Evolutionary conservation across 2,888 invertebrate species (phyloP).

Genomic region (Pollenia labialis): DNA sequence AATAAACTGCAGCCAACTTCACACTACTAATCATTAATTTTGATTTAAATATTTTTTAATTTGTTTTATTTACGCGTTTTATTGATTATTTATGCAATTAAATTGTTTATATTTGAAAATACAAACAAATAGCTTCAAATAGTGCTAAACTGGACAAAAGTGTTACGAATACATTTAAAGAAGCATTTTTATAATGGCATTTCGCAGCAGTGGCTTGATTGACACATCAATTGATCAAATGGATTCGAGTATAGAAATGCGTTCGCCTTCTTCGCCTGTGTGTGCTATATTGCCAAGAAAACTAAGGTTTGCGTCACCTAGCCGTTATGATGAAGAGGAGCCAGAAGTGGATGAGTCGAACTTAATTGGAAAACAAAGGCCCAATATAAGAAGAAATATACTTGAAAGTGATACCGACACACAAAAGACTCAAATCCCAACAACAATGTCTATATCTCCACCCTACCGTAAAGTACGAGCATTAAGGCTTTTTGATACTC

Average conservation of each 20-base stretch:
- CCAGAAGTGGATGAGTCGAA: constrained; percentile 16
- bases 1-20: constrained; percentile 54
- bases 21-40: constrained; percentile 38
- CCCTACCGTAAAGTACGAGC: constrained; percentile 87
- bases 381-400: constrained; percentile 63
- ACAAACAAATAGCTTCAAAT: neutral
- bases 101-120: constrained; percentile 20
- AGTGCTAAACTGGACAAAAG: constrained; percentile 6
- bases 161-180: neutral
- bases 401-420: constrained; percentile 23
- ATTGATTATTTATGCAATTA: neutral
- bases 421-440: constrained; percentile 60
- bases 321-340: constrained; percentile 76
- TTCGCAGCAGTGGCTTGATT: constrained; percentile 76
- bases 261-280: constrained; percentile 79
- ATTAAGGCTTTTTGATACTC: constrained; percentile 91
- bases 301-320: constrained; percentile 82
- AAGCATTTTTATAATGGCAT: constrained; percentile 76
- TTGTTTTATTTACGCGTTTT: constrained; percentile 39
- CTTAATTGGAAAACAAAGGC: constrained; percentile 52
- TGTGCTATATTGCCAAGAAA: constrained; percentile 81
- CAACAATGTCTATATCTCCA: constrained; percentile 82
- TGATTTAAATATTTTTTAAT: constrained; percentile 53
- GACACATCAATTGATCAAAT: constrained; percentile 77
- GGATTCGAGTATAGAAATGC: constrained; percentile 81